Conservation (phyloP, 2,113 vertebrate species). For the Clinocottus analis region DNA sequence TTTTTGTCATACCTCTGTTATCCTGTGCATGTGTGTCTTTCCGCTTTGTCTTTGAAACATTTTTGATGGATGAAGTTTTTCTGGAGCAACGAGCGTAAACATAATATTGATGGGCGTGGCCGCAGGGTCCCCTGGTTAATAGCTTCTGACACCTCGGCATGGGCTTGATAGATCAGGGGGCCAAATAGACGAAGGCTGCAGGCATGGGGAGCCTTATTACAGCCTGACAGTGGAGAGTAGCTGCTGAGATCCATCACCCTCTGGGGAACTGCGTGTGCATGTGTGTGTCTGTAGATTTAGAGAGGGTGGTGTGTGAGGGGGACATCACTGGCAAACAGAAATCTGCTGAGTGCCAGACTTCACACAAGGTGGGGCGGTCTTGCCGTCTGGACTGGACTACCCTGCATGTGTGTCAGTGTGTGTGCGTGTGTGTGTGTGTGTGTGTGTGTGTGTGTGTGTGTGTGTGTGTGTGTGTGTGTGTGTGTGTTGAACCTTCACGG, state of each 20-base stretch:
- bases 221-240: conserved; percentile 55
- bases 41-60: conserved; percentile 3
- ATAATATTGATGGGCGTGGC: conserved; percentile 56
- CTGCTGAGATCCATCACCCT: conserved; percentile 66
- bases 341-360: conserved; percentile 45
- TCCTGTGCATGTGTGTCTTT: neutral
- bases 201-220: conserved; percentile 67
- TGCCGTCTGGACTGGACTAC: conserved; percentile 40
- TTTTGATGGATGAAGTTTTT: conserved; percentile 58
- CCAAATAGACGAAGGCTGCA: conserved; percentile 59
- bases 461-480: too few relatives aligned
- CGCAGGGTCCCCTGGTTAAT: conserved; percentile 63
- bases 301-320: conserved; percentile 1
- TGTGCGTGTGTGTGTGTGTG: conserved; percentile 26
- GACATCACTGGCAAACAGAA: conserved; percentile 47
- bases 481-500: neutral
- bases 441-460: conserved; percentile 26
- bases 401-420: conserved; percentile 30
- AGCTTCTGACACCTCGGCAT: conserved; percentile 60
- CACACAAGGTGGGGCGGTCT: conserved; percentile 34
- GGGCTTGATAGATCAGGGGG: conserved; percentile 69
- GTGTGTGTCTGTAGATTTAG: conserved; percentile 63
- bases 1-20: neutral
- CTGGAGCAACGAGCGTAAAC: conserved; percentile 53
- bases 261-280: conserved; percentile 54